Percentiles rank a stretch among this genome's conserved stretches.
Evolutionary conservation across 92 coral and sea anemone genomes (phyloP).

Genomic region (Zoanthus sansibaricus): DNA sequence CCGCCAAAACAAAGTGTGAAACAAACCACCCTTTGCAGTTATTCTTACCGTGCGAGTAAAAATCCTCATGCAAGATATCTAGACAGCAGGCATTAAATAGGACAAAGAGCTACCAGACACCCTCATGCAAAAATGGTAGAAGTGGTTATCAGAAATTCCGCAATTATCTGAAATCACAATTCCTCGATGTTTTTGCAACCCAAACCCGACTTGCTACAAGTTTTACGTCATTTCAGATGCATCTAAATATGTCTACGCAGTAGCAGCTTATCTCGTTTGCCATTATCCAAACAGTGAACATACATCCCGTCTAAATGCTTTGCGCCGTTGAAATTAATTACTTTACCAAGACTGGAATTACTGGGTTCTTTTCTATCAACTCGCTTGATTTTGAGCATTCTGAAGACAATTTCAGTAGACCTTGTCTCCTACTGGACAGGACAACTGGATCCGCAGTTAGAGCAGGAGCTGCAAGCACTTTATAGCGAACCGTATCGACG

Average conservation of each 20-base stretch:
- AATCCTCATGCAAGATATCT: constrained; percentile 52
- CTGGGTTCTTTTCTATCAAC: constrained; percentile 1
- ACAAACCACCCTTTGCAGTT: constrained; percentile 63
- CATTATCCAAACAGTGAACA: neutral
- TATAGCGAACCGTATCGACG: too few species aligned
- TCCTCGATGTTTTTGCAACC: neutral
- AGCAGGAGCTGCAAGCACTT: too few species aligned
- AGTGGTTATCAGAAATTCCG: neutral
- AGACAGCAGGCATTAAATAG: constrained; percentile 5
- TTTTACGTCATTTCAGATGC: constrained; percentile 5
- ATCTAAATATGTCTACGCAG: neutral
- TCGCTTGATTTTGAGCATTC: neutral
- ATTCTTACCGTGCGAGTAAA: constrained; percentile 58
- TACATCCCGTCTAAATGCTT: neutral
- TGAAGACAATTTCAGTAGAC: neutral
- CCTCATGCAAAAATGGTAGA: neutral
- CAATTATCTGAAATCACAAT: neutral
- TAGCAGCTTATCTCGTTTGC: neutral
- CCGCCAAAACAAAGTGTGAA: neutral
- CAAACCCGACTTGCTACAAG: neutral
- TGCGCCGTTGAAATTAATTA: neutral
- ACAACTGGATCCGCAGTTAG: too few species aligned
- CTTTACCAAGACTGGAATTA: constrained; percentile 6
- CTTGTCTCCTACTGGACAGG: too few species aligned
- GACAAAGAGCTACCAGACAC: neutral